Evolutionary conservation across 2,888 invertebrate species (phyloP).

Genomic region (Hirtodrosophila cameraria): DNA sequence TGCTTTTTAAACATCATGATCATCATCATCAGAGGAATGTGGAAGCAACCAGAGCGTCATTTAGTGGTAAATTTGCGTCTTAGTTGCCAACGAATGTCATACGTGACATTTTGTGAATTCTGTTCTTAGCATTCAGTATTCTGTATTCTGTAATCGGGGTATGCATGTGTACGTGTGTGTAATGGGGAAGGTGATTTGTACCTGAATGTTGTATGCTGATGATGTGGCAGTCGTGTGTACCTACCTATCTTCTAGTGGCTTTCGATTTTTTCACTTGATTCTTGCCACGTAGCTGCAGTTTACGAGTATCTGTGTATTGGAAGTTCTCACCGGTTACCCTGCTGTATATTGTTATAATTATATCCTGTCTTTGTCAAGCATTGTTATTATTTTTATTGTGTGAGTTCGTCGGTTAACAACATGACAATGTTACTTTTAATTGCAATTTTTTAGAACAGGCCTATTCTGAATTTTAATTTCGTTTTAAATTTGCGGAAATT

Average conservation of each 20-base stretch:
- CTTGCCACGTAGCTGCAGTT: not conserved
- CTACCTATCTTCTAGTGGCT: slow-evolving; percentile 41
- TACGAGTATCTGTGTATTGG: not conserved
- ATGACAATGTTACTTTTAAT: slow-evolving; percentile 16
- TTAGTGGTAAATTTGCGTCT: slow-evolving; percentile 71
- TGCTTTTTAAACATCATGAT: slow-evolving; percentile 36
- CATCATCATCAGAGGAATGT: too few species aligned
- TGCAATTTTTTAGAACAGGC: too few species aligned
- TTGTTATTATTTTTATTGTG: slow-evolving; percentile 1
- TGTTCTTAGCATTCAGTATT: slow-evolving; percentile 60
- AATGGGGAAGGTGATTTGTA: not conserved
- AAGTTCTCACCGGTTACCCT: slow-evolving; percentile 2
- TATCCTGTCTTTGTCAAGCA: slow-evolving; percentile 14
- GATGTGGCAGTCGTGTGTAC: slow-evolving; percentile 1
- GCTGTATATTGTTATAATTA: slow-evolving; percentile 46
- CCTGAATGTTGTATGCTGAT: slow-evolving; percentile 3
- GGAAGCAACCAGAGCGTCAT: slow-evolving; percentile 44
- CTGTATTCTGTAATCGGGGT: slow-evolving; percentile 42
- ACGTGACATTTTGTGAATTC: slow-evolving; percentile 76
- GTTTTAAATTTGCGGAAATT: too few species aligned
- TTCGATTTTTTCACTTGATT: slow-evolving; percentile 28
- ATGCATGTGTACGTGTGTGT: slow-evolving; percentile 11
- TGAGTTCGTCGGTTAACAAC: slow-evolving; percentile 1
- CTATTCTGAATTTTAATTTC: too few species aligned
- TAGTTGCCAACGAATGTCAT: slow-evolving; percentile 70